A percentile compares a stretch with the other conserved stretches of the same genome.
phyloP scores from a whole-genome alignment of 2,888 invertebrate genomes.

The Operophtera brumata region DNA sequence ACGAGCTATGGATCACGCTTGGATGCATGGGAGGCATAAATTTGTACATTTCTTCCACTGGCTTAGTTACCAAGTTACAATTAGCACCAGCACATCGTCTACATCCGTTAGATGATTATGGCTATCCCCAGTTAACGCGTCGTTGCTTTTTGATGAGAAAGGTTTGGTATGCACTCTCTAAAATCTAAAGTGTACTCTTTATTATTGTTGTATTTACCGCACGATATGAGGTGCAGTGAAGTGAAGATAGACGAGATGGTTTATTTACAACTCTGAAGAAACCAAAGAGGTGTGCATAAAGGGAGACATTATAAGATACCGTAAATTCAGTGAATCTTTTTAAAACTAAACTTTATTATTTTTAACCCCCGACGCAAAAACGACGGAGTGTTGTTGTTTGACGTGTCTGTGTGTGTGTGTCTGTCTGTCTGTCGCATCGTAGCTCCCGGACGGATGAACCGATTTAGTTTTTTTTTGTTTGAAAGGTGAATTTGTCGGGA shows the following conservation, averaged over 20 bases:
- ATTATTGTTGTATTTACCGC: neutral
- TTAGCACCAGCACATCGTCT: conserved; percentile 30
- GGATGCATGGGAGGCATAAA: conserved; percentile 5
- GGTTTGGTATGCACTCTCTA: conserved; percentile 9
- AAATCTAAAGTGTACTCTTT: conserved; percentile 1
- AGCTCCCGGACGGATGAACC: too few relatives aligned
- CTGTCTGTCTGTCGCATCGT: too few relatives aligned
- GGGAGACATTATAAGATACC: too few relatives aligned
- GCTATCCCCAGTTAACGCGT: conserved; percentile 24
- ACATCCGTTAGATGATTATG: conserved; percentile 33
- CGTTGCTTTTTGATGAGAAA: conserved; percentile 22
- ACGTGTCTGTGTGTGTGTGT: too few relatives aligned
- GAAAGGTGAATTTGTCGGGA: too few relatives aligned
- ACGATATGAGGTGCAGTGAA: neutral
- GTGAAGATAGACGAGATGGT: neutral
- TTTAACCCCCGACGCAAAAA: too few relatives aligned
- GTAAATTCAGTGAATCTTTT: too few relatives aligned
- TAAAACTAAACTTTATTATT: too few relatives aligned
- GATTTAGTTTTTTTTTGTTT: too few relatives aligned
- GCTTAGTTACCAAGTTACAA: conserved; percentile 35
- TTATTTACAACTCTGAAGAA: neutral
- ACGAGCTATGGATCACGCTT: conserved; percentile 12
- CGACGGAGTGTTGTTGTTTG: too few relatives aligned
- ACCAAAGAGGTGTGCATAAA: too few relatives aligned
- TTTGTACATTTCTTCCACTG: conserved; percentile 27